Evolutionary conservation across 2,113 vertebrate species (phyloP), one percentile per base, ranked within the genome.

Genomic region (Mobula birostris): DNA sequence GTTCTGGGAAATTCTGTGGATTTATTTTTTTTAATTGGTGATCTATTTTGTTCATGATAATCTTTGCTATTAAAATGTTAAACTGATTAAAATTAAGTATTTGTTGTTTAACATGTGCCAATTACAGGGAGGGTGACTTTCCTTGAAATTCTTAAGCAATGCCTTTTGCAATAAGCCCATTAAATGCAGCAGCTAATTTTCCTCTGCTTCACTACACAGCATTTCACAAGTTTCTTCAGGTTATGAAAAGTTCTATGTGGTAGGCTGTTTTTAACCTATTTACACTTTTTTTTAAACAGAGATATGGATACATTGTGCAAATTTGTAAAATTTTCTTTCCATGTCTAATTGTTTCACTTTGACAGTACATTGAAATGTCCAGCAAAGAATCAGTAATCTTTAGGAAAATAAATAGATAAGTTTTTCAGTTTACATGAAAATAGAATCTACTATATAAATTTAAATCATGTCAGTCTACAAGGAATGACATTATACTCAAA

Each of bases 61-160:
- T 76, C 58, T 91, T 21, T 70, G 14, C 32, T 17, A 24, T 76
- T 93, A 74, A 93, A 76, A 21, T 92, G 68, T 76, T 56, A 93
- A 93, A 74, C 70, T 74, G 70, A 40, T 48, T 76, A 74, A 29
- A 56, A 21, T 48, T 0, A 74, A 74, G 19, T 93, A 56, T 92
- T 40, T 72, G 21, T 92, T 74, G 90, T 74, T 93, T 93, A 27
- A 93, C 36, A 93, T 93, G 90, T 7, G 36, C 68, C 90, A 93
- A 74, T 93, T 72, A 93, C 12, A 40, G 68, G 48, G 19, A 61
- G 7, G 2, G 32, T 74, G 72, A 15, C 72, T 74, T 74, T 74
- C 21, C 17, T 66, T 90, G 29, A 66, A 14, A 66, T 68, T 66
- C n/a, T 90, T 90, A 5, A 90, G 85, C 63, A 32, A 17, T 66